These are phyloP conservation scores for Drosophila sproati DNA, from an alignment of 1,140 invertebrate genomes.

Conservation along the genomic window DNA sequence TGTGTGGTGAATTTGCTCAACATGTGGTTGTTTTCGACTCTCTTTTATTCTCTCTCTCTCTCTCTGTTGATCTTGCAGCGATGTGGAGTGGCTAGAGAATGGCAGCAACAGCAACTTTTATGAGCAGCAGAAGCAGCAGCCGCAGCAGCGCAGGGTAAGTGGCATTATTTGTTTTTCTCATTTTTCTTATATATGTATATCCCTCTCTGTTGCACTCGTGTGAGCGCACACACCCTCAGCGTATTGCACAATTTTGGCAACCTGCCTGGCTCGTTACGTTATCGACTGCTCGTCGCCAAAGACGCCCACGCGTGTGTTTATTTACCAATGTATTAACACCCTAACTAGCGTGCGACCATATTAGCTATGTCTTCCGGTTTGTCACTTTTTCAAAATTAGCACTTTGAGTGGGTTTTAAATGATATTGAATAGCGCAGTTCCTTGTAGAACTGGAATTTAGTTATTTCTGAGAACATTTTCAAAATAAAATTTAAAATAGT, in stretches of 20 bases:
- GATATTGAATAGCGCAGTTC: too few species aligned
- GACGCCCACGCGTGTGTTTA: slow-evolving; percentile 68
- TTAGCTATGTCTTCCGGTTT: background rate
- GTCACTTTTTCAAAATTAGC: background rate
- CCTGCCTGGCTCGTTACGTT: slow-evolving; percentile 72
- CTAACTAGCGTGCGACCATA: slow-evolving; percentile 3
- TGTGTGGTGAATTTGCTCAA: slow-evolving; percentile 76
- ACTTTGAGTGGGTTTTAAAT: background rate
- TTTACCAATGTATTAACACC: slow-evolving; percentile 56
- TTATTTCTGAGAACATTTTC: too few species aligned
- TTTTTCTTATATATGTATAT: slow-evolving; percentile 2
- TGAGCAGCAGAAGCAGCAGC: slow-evolving; percentile 63
- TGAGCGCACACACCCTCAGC: slow-evolving; percentile 34
- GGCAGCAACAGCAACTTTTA: slow-evolving; percentile 70
- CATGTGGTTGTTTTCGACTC: slow-evolving; percentile 62
- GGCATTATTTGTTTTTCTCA: background rate
- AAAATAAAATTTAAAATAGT: too few species aligned
- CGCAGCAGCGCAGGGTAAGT: slow-evolving; percentile 69
- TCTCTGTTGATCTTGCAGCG: slow-evolving; percentile 62
- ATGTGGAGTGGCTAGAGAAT: slow-evolving; percentile 73
- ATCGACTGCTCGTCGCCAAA: slow-evolving; percentile 53
- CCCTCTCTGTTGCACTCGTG: background rate
- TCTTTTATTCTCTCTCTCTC: slow-evolving; percentile 25
- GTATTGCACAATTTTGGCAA: slow-evolving; percentile 73
- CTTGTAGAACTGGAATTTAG: too few species aligned